Base-by-base conservation (phyloP, 2,797 vertebrate genomes). In the Melanotaenia boesemani region DNA sequence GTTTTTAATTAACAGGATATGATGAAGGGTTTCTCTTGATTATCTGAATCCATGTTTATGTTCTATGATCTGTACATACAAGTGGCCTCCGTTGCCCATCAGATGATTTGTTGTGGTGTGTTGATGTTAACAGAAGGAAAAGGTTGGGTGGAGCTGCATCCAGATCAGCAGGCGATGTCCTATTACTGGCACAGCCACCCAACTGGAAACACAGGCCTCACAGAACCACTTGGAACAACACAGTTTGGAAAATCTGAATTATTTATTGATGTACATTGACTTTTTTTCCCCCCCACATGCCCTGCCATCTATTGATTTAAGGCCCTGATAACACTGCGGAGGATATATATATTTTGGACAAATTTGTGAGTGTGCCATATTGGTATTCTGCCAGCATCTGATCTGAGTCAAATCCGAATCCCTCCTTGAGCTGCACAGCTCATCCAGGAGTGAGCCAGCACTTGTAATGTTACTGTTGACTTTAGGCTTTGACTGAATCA, bases 391-490 rank as follows among this genome's bases (percentile, higher is more conserved):
- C 48, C 69, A 57, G 22, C 56, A 39, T 67, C 72, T 70, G 50
- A 76, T 74, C 67, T 59, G 48, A 71, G 36, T 57, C 55, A 60
- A 46, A 69, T 70, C 13, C n/a, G 56, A 55, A 46, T 30, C 59
- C 34, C n/a, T 69, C 63, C 68, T 24, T 55, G 39, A 28, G 70
- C 36, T 36, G 67, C 69, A 15, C 61, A 34, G 64, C 68, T 81
- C 74, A 37, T 15, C 54, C 63, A 48, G 57, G 15, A 30, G 60
- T 54, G 52, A 77, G 48, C 39, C 37, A 18, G 63, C 20, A 12
- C 72, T 70, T 74, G 61, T 79, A 72, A 63, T 46, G 13, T 64
- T 60, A 50, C 67, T 89, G 85, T 90, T 88, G 84, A 91, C 72
- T 81, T 80, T 71, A 70, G 79, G 73, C 69, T 88, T 85, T 67